phyloP scores from a whole-genome alignment of 1,140 invertebrate genomes.

The Platyura marginata region DNA sequence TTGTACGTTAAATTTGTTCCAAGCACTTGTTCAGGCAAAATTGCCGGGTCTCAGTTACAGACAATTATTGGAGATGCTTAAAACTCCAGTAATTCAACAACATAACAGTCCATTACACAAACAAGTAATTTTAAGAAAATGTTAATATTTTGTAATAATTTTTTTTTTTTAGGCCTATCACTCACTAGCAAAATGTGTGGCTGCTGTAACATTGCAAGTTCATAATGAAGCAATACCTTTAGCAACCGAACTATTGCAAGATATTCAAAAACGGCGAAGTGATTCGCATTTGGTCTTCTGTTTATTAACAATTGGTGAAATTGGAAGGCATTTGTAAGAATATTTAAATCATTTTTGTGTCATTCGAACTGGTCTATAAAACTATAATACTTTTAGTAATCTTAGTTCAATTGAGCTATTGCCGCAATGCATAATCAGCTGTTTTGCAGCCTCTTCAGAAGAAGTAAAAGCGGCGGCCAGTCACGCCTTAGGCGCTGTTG shows the following conservation, averaged over 20 bases:
- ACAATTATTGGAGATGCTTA: constrained; percentile 54
- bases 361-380: neutral
- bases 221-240: constrained; percentile 55
- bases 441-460: constrained; percentile 60
- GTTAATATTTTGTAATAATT: neutral
- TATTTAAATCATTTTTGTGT: neutral
- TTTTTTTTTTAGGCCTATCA: constrained; percentile 52
- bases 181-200: constrained; percentile 88
- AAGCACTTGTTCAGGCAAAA: constrained; percentile 66
- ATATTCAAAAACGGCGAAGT: constrained; percentile 50
- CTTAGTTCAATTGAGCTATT: constrained; percentile 56
- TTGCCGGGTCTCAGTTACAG: constrained; percentile 62
- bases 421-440: constrained; percentile 54
- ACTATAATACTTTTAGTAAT: constrained; percentile 37
- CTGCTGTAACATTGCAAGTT: constrained; percentile 69
- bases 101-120: constrained; percentile 26
- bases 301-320: constrained; percentile 86
- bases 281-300: constrained; percentile 84
- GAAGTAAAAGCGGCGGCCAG: constrained; percentile 92
- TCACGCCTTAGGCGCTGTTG: constrained; percentile 86
- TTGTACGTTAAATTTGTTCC: constrained; percentile 81
- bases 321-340: constrained; percentile 76
- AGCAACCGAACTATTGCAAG: constrained; percentile 68
- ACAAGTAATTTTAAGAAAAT: constrained; percentile 17
- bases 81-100: constrained; percentile 34